Conservation (phyloP, 2,797 vertebrate genomes). For the Halcyon leucocephala region DNA sequence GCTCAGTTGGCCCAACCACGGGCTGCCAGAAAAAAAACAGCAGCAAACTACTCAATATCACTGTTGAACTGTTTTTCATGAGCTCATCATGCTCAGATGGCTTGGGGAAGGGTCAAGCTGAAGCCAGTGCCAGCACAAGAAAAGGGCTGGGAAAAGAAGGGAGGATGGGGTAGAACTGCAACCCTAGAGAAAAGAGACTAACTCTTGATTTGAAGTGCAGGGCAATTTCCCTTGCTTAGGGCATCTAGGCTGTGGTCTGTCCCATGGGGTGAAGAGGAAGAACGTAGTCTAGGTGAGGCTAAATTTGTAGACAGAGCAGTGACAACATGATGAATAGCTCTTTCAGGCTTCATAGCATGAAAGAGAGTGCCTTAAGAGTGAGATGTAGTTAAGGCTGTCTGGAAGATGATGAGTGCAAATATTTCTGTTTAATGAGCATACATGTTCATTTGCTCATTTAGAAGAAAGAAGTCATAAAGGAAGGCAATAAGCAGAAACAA, state of each 20-base stretch:
- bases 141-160: neutral
- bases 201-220: neutral
- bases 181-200: neutral
- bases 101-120: neutral
- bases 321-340: neutral
- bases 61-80: neutral
- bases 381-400: constrained; percentile 10
- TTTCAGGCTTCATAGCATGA: neutral
- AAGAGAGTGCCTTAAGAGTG: neutral
- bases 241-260: neutral
- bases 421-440: constrained; percentile 21
- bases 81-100: neutral
- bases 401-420: constrained; percentile 1
- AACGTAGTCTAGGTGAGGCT: neutral
- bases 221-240: neutral
- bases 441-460: constrained; percentile 8
- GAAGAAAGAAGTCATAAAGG: constrained; percentile 42
- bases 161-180: neutral
- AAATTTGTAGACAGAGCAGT: neutral
- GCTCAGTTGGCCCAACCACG: neutral
- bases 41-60: neutral
- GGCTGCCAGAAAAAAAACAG: neutral
- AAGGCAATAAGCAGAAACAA: constrained; percentile 37
- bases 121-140: neutral
- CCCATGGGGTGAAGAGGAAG: neutral